A percentile compares a stretch with the other conserved stretches of the same genome.
Conservation (phyloP, 2,888 invertebrate genomes). For the Cephus nigrinus region DNA sequence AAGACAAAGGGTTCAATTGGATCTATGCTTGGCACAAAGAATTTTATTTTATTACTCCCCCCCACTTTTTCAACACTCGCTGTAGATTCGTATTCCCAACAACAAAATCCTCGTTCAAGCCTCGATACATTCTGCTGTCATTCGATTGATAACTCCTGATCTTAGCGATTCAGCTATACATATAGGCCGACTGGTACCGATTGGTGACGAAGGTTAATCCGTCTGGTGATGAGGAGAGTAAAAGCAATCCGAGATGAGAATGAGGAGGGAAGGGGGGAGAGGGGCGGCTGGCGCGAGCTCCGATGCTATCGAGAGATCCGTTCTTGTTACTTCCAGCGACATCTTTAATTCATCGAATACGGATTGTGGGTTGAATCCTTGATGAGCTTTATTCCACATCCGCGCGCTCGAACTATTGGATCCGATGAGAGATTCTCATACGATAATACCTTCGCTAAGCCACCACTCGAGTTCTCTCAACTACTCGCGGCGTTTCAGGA, state of each 20-base stretch:
- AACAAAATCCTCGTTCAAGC: too few relatives aligned
- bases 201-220: slow-evolving; percentile 41
- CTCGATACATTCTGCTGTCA: too few relatives aligned
- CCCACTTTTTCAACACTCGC: too few relatives aligned
- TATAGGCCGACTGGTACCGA: too few relatives aligned
- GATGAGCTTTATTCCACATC: slow-evolving; percentile 66
- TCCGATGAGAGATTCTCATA: slow-evolving; percentile 60
- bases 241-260: slow-evolving; percentile 28
- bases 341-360: slow-evolving; percentile 66
- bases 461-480: slow-evolving; percentile 38
- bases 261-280: slow-evolving; percentile 21
- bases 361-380: slow-evolving; percentile 64
- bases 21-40: too few relatives aligned
- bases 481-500: slow-evolving; percentile 15
- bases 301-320: slow-evolving; percentile 44
- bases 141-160: too few relatives aligned
- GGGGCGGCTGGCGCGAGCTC: slow-evolving; percentile 12
- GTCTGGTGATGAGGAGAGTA: slow-evolving; percentile 44
- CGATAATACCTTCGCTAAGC: slow-evolving; percentile 59
- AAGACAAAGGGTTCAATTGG: too few relatives aligned
- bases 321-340: slow-evolving; percentile 63
- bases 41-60: too few relatives aligned
- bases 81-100: too few relatives aligned
- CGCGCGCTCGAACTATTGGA: slow-evolving; percentile 62
- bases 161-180: too few relatives aligned